Evolutionary conservation across 92 coral and sea anemone genomes (phyloP).

Genomic region (Parazoanthus swiftii): DNA sequence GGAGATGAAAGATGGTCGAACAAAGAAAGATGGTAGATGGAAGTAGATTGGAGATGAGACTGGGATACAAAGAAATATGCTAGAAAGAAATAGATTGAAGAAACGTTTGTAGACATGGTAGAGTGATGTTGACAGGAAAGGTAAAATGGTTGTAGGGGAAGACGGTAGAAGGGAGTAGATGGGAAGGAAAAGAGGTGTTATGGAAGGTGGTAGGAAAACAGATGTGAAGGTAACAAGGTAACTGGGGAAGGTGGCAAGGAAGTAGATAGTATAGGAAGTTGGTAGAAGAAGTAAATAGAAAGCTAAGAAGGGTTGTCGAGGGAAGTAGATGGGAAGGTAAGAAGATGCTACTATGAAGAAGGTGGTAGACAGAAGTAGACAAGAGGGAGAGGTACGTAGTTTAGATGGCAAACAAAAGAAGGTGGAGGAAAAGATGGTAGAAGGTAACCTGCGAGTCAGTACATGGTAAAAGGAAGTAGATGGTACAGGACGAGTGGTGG

Average conservation of each 20-base stretch:
- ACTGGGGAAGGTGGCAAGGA: background rate
- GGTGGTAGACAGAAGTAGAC: background rate
- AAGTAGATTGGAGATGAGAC: background rate
- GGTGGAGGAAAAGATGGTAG: no score
- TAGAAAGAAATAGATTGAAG: background rate
- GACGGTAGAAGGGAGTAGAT: background rate
- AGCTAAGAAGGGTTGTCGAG: background rate
- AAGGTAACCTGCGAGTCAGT: no score
- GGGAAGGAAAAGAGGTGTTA: background rate
- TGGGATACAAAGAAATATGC: background rate
- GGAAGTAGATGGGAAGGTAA: background rate
- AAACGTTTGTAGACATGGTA: background rate
- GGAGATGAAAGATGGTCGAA: no score
- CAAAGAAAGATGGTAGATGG: background rate
- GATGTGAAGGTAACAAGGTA: background rate
- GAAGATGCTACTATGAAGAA: background rate
- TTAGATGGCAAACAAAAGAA: no score
- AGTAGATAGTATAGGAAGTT: background rate
- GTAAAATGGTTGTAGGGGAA: background rate
- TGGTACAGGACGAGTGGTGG: no score
- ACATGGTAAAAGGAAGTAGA: no score
- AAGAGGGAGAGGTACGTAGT: background rate
- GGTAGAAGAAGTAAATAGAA: background rate
- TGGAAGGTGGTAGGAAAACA: background rate
- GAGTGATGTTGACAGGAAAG: background rate